phyloP scores from a whole-genome alignment of 2,113 vertebrate species.

The Odocoileus hemionus region DNA sequence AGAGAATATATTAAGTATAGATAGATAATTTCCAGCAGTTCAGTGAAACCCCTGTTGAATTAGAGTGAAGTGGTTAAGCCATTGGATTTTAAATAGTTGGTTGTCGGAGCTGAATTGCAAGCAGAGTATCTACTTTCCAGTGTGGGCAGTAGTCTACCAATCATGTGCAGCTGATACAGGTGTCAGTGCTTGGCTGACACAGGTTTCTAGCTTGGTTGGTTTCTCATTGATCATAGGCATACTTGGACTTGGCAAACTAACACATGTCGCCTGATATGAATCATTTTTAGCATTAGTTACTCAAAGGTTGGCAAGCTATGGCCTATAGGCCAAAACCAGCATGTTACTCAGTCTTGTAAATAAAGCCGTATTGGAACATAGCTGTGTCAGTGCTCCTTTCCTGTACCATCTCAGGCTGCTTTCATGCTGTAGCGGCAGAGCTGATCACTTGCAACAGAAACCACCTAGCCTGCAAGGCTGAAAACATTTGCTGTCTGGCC shows the following conservation, averaged over 20 bases:
- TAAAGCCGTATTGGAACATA: not conserved
- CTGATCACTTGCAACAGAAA: not conserved
- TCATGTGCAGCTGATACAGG: not conserved
- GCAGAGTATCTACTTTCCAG: not conserved
- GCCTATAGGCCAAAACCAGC: not conserved
- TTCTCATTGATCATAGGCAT: not conserved
- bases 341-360: not conserved
- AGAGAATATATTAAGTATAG: not conserved
- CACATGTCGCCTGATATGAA: not conserved
- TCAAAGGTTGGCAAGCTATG: not conserved
- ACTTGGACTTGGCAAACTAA: not conserved
- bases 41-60: not conserved
- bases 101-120: not conserved
- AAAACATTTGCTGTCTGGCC: not conserved
- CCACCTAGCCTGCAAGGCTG: not conserved
- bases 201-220: not conserved
- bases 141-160: not conserved
- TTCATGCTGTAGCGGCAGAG: not conserved
- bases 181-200: not conserved
- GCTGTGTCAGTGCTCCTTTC: not conserved
- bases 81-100: not conserved
- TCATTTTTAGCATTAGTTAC: not conserved
- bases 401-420: not conserved
- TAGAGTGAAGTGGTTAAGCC: not conserved
- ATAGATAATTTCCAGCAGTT: not conserved